Evolutionary conservation across 2,888 invertebrate species (phyloP), one percentile per base, ranked within the genome.

Genomic region (Tetranychus piercei): DNA sequence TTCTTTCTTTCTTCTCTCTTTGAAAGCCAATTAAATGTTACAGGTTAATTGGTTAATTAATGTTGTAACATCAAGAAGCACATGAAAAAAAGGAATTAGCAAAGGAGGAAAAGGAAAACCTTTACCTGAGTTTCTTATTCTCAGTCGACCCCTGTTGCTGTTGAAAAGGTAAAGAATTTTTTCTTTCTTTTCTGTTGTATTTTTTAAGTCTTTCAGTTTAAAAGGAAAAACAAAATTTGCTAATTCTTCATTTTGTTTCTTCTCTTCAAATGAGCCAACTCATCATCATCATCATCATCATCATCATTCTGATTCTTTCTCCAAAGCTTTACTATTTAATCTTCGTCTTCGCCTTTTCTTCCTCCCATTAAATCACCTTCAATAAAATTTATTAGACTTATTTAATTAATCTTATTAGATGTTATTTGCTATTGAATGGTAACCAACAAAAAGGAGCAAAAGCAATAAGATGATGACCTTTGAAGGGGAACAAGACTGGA

Each of bases 361-460:
- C 20, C 69, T 69, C 69, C 6, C 69, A 20, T 22, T 20, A 69
- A 69, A 69, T 23, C 69, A 23, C 69, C 55, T 55, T 55, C 55
- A 55, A 55, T 55, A 55, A 55, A 55, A 55, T 55, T 55, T 55
- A 55, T 55, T 55, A 55, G 55, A 15, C 55, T 55, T 55, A 55
- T 55, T 55, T 55, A 55, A 55, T 55, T 55, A 55, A 55, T 55
- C 55, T 55, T 55, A 55, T 55, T 55, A 15, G 11, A 15, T 55
- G 15, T 15, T 55, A 55, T 55, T 55, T 55, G 55, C 55, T 55
- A 55, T 55, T 55, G 55, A 55, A 55, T 55, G 55, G 55, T 55
- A 55, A 55, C 15, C 55, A 55, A 55, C 9, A 55, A 15, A 9
- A 55, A 55, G 55, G 55, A 55, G 55, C 15, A 15, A 15, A 55